Evolutionary conservation across 2,888 invertebrate species (phyloP), one percentile per base, ranked within the genome.

Genomic region (Philonicus albiceps): DNA sequence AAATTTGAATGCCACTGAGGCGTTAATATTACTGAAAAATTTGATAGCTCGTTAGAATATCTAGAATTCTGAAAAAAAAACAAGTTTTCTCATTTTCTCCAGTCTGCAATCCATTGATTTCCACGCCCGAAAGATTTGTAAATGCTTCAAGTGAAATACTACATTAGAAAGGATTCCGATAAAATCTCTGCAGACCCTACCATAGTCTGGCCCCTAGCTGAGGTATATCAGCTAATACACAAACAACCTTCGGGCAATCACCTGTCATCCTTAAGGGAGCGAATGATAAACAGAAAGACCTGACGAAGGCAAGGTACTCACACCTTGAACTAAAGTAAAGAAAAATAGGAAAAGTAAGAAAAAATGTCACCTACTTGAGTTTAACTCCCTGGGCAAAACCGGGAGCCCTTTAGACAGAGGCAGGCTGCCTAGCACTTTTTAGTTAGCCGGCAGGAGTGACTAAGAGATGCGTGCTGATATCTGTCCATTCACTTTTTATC

Each of bases 221-320:
- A 34, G 40, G 76, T 34, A 76, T 40, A 76, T 40, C 76, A 76
- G 76, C 76, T 76, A 76, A 76, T 76, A 76, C 40, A 37, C 37
- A 76, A 76, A 37, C 76, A 76, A n/a, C 40, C 40, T 40, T 76
- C 40, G 76, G 76, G 76, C 76, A 76, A 22, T 76, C 34, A 76
- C 76, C 76, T 76, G 74, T 64, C 64, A 64, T 19, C 64, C 19
- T 3, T 27, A 8, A 64, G 64, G 64, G 27, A 27, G 64, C 27
- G 64, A 27, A 27, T 64, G 64, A 64, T 64, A 64, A 64, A 64
- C 64, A 64, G 64, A 64, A 64, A 64, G 64, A 27, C 64, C 64
- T 27, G 64, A 22, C 22, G 27, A 64, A 64, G 64, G 22, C 19
- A 22, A 64, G 64, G 22, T 64, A 0, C 64, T 64, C 64, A 64